These are phyloP conservation scores for Prorops nasuta DNA, from an alignment of 1,140 invertebrate species.

Conservation along the genomic window DNA sequence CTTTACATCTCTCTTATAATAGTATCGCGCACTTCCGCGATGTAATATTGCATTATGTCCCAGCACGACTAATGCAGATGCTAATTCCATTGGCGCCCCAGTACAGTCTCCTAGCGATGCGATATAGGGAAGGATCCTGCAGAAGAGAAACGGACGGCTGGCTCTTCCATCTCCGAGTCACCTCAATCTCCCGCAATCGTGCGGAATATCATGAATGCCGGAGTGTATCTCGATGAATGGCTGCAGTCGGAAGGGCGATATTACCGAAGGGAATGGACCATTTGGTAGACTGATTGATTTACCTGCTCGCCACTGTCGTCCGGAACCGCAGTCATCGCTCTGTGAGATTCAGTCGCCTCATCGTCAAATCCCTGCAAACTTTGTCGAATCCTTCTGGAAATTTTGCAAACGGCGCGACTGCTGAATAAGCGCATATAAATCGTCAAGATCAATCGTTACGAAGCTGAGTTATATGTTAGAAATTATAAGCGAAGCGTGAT, in stretches of 20 bases:
- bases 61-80: conserved; percentile 47
- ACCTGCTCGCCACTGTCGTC: conserved; percentile 17
- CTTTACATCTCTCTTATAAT: no score
- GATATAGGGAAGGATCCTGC: conserved; percentile 1
- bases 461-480: no score
- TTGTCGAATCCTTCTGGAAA: no score
- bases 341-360: conserved; percentile 17
- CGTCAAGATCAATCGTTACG: no score
- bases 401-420: no score
- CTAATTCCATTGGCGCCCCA: conserved; percentile 39
- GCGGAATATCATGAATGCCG: conserved; percentile 45
- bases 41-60: conserved; percentile 44
- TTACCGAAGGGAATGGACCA: conserved; percentile 28
- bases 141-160: conserved; percentile 10
- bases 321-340: neutral
- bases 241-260: conserved; percentile 29
- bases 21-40: no score
- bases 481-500: no score
- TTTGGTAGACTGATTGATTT: conserved; percentile 32
- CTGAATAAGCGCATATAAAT: no score
- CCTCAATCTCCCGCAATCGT: conserved; percentile 40
- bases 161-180: conserved; percentile 34
- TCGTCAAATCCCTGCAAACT: no score
- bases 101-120: conserved; percentile 22
- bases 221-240: conserved; percentile 41